Conservation (phyloP, 2,113 vertebrate species). For the Nycticryphes semicollaris region DNA sequence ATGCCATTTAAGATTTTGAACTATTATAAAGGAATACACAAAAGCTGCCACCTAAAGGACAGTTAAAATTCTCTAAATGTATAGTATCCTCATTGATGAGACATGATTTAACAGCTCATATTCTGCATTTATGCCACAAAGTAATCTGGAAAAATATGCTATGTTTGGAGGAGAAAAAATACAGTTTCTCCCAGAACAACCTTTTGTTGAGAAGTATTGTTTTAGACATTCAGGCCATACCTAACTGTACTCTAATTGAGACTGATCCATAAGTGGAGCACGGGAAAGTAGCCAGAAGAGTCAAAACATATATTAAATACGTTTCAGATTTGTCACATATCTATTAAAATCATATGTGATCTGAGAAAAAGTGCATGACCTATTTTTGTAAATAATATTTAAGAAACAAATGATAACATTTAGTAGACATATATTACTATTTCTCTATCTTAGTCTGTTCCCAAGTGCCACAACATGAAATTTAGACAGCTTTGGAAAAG, state of each 20-base stretch:
- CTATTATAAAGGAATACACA: neutral
- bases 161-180: neutral
- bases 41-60: neutral
- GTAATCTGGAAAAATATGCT: neutral
- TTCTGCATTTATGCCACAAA: neutral
- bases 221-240: neutral
- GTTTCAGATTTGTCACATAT: neutral
- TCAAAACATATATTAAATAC: neutral
- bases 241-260: neutral
- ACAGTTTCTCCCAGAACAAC: neutral
- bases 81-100: neutral
- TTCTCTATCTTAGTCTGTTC: neutral
- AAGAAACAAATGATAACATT: neutral
- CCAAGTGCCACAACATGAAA: slow-evolving; percentile 1
- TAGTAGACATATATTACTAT: neutral
- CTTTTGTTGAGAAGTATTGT: neutral
- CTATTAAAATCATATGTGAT: neutral
- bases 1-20: neutral
- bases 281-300: neutral
- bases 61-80: neutral
- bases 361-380: neutral
- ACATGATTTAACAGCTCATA: neutral
- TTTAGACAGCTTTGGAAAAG: slow-evolving; percentile 39
- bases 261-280: neutral
- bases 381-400: neutral